These are phyloP conservation scores for Aphodius sticticus DNA, from an alignment of 2,888 invertebrate genomes.

Conservation along the genomic window DNA sequence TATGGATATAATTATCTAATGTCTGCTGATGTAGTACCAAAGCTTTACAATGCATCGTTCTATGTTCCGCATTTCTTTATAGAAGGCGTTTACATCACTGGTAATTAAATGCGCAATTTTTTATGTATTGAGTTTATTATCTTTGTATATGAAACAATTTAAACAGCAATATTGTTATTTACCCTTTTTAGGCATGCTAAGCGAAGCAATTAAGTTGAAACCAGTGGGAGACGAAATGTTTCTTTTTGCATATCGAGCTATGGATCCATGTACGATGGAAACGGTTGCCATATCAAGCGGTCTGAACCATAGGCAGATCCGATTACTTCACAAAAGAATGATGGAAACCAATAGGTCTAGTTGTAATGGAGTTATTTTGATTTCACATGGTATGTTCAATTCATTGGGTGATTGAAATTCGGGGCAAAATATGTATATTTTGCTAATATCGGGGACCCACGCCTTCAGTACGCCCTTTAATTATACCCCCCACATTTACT, in stretches of 20 bases:
- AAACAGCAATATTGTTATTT: not conserved
- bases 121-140: no score
- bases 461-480: no score
- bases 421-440: no score
- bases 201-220: not conserved
- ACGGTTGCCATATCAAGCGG: not conserved
- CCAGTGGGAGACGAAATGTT: not conserved
- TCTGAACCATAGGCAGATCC: not conserved
- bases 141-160: not conserved
- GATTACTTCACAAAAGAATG: not conserved
- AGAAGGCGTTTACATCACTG: constrained; percentile 81
- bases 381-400: not conserved
- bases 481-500: no score
- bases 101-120: constrained; percentile 51
- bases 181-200: not conserved
- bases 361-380: not conserved
- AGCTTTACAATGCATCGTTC: constrained; percentile 72
- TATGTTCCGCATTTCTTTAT: constrained; percentile 75
- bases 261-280: not conserved
- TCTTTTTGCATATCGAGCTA: not conserved
- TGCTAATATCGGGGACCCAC: no score
- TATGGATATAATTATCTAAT: constrained; percentile 83
- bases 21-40: constrained; percentile 70
- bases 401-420: not conserved
- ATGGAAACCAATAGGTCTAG: not conserved